Evolutionary conservation across 2,113 vertebrate genomes (phyloP).

Genomic region (Shinisaurus crocodilurus): DNA sequence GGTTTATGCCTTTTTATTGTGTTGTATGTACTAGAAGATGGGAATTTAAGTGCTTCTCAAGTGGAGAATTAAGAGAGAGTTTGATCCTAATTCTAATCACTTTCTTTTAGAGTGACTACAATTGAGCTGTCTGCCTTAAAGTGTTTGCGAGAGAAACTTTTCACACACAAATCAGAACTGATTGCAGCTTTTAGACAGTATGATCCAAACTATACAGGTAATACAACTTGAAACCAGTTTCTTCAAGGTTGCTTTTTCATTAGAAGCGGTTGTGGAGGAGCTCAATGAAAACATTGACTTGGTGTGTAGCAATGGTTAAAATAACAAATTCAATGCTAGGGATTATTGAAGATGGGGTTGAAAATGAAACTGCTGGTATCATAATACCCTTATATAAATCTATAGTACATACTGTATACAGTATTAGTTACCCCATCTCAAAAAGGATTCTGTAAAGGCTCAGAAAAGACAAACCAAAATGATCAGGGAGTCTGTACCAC

Average conservation of each 20-base stretch:
- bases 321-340: no score
- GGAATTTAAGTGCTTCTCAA: neutral
- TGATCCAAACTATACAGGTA: constrained; percentile 84
- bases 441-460: no score
- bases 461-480: no score
- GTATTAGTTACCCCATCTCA: no score
- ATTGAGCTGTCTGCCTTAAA: constrained; percentile 90
- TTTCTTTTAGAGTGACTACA: constrained; percentile 80
- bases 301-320: no score
- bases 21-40: neutral
- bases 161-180: constrained; percentile 86
- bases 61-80: constrained; percentile 5
- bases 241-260: neutral
- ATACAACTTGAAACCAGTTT: neutral
- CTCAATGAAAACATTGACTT: neutral
- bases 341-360: neutral
- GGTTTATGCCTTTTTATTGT: no score
- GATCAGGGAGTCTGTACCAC: no score
- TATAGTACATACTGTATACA: neutral
- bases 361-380: neutral
- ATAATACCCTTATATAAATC: neutral
- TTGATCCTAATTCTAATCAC: constrained; percentile 20
- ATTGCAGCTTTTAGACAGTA: constrained; percentile 81
- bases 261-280: neutral
- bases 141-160: constrained; percentile 89